Evolutionary conservation across 1,140 invertebrate species (phyloP), one percentile per base, ranked within the genome.

Genomic region (Philopotamus ludificatus): DNA sequence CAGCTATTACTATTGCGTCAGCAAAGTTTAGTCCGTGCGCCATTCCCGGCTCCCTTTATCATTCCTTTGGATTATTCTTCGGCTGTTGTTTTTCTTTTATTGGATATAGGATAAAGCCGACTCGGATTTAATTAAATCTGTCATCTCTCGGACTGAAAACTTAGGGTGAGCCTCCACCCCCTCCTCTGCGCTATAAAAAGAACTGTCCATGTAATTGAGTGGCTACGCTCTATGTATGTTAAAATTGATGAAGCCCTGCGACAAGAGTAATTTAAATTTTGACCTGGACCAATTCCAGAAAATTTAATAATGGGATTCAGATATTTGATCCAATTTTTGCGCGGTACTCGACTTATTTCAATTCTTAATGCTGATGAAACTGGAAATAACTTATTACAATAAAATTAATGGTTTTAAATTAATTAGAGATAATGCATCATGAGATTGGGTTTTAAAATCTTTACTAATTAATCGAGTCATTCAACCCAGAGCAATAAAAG

Each of bases 81-180:
- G n/a, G 23, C 28, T 42, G 23, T 57, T 57, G 34, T 41, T 57
- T 42, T 21, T 57, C 21, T 53, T 42, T 57, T 44, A 20, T 51
- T 34, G 42, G 45, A 44, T 34, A 57, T 25, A 23, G 45, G 12
- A 39, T 59, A 54, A 54, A 15, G 26, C 16, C 25, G 26, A 57
- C 23, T 41, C 28, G 25, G 26, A 63, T 49, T 61, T 64, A 68
- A 68, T 68, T 61, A 68, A 68, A 68, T 68, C 45, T 64, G 66
- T 61, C 65, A 61, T 61, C 39, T 34, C 12, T 34, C 12, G 28
- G 28, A 34, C 28, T 7, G 28, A n/a, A n/a, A n/a, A n/a, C n/a
- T 34, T 12, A 34, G 28, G 28, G 12, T 34, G 12, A 4, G 28
- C 12, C 12, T 34, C 4, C 28, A 34, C 12, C 12, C n/a, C n/a